phyloP scores from a whole-genome alignment of 2,888 invertebrate species.

The Drepanosiphum platanoidis region DNA sequence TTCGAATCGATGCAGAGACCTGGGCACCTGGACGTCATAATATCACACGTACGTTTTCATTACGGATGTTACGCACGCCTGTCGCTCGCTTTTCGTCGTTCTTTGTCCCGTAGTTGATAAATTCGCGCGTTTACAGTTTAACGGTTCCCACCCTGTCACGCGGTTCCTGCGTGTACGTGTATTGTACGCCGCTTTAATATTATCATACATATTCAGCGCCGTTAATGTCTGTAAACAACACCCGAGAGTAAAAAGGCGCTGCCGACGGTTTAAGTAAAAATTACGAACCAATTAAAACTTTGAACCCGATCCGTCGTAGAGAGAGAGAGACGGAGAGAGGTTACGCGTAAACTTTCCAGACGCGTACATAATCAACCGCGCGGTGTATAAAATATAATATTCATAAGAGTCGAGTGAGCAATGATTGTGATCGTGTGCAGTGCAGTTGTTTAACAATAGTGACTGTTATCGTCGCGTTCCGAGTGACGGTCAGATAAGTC shows the following conservation, averaged over 20 bases:
- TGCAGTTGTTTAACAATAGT: too few species aligned
- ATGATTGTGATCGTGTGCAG: not conserved
- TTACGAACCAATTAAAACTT: constrained; percentile 35
- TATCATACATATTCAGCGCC: not conserved
- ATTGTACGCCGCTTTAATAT: not conserved
- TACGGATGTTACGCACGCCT: too few species aligned
- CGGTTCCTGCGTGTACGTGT: too few species aligned
- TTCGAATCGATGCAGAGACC: too few species aligned
- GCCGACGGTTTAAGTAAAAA: not conserved
- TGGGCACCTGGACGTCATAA: too few species aligned
- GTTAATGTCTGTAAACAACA: not conserved
- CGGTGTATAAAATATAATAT: not conserved
- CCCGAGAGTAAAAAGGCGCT: not conserved
- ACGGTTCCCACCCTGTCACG: not conserved
- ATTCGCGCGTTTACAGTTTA: not conserved
- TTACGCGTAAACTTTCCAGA: constrained; percentile 36
- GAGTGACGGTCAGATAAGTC: not conserved
- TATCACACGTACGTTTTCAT: too few species aligned
- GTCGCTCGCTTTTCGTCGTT: too few species aligned
- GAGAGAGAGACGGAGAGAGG: too few species aligned
- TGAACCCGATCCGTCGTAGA: not conserved
- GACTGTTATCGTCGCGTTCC: not conserved
- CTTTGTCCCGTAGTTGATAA: not conserved
- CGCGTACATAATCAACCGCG: not conserved
- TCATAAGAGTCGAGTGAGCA: not conserved